Conservation (phyloP, 2,797 vertebrate genomes). For the Crax fasciolata region DNA sequence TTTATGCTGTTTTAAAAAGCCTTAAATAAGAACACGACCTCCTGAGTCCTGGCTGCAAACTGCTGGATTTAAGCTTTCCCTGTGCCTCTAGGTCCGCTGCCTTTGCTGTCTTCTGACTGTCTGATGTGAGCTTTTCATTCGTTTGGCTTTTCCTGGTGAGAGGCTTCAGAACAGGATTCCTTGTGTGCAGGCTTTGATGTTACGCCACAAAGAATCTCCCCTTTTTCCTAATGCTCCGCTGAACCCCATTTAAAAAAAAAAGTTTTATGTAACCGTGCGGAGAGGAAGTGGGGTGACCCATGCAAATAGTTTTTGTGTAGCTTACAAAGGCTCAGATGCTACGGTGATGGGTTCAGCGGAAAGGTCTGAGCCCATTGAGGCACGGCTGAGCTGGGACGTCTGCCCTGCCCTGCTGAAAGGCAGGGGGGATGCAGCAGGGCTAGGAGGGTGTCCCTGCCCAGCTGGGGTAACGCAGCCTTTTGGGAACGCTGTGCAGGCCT, state of each 20-base stretch:
- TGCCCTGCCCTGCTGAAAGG: neutral
- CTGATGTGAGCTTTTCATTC: slow-evolving; percentile 64
- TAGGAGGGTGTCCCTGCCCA: neutral
- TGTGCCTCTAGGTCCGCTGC: slow-evolving; percentile 21
- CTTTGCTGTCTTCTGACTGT: slow-evolving; percentile 36
- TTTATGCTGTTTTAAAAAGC: slow-evolving; percentile 34
- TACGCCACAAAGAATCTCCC: slow-evolving; percentile 43
- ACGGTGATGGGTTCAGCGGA: slow-evolving; percentile 10
- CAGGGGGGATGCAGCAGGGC: neutral
- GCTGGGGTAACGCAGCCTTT: neutral
- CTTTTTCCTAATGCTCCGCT: slow-evolving; percentile 44
- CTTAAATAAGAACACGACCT: slow-evolving; percentile 35
- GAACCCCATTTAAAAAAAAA: slow-evolving; percentile 41
- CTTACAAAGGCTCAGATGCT: slow-evolving; percentile 45
- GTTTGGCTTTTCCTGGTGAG: slow-evolving; percentile 69
- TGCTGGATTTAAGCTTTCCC: slow-evolving; percentile 22
- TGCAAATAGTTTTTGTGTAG: slow-evolving; percentile 52
- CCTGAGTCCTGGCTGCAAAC: slow-evolving; percentile 4
- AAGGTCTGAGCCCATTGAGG: neutral
- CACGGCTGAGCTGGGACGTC: neutral
- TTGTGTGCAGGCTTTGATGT: slow-evolving; percentile 66
- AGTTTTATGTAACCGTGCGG: neutral
- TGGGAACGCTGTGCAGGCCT: neutral
- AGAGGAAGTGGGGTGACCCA: slow-evolving; percentile 72
- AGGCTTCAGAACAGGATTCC: slow-evolving; percentile 65